Conservation (phyloP, 2,113 vertebrate genomes). For the Camelus dromedarius region DNA sequence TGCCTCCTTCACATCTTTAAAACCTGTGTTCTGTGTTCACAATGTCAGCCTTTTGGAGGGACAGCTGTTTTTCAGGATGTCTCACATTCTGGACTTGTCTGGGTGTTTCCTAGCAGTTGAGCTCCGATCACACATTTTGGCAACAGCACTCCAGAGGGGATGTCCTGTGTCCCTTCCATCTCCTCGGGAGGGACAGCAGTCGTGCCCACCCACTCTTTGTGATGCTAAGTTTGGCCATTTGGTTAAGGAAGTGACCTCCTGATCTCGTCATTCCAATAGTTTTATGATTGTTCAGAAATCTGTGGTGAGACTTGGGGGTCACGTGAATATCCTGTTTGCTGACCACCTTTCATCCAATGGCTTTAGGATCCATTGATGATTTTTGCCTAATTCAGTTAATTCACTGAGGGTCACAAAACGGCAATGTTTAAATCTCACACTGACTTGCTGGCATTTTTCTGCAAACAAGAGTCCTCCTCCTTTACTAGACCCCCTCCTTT, state of each 20-base stretch:
- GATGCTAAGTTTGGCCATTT: background rate
- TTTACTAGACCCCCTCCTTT: background rate
- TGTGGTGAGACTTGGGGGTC: background rate
- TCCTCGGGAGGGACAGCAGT: background rate
- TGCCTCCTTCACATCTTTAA: background rate
- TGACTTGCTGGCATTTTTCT: slow-evolving; percentile 22
- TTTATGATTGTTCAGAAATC: background rate
- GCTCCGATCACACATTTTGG: background rate
- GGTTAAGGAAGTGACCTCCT: background rate
- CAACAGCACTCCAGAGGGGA: background rate
- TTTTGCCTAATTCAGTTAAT: background rate
- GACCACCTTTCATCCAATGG: background rate
- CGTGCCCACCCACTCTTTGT: background rate
- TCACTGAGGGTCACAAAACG: background rate
- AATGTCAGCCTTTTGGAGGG: background rate
- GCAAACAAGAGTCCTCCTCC: background rate
- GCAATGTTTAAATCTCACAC: background rate
- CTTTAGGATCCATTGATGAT: background rate
- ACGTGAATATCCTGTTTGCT: background rate
- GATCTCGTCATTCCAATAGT: background rate
- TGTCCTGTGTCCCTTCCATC: background rate
- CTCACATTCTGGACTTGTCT: background rate
- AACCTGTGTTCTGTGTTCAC: background rate
- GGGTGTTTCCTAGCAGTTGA: background rate
- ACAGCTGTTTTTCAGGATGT: background rate